Base-by-base conservation (phyloP, 2,113 vertebrate genomes). In the Leptobrachium leishanense region DNA sequence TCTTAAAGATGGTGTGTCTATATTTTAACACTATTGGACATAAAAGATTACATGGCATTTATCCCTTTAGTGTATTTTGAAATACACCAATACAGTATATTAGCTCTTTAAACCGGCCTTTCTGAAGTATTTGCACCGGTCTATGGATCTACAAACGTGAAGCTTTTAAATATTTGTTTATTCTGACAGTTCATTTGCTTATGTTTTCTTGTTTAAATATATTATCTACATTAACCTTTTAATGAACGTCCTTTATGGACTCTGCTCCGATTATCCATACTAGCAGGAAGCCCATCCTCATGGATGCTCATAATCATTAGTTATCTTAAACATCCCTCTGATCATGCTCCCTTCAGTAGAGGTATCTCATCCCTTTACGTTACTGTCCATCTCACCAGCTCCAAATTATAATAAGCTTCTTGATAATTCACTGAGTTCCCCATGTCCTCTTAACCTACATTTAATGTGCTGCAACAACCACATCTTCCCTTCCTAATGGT, bases 161-260 rank as follows among this genome's bases (percentile, higher is more conserved):
- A 46, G 55, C 43, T 46, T 2, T 1, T 74, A 10, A 9, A 64
- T 74, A 74, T 74, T 74, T 74, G 59, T 74, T 31, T 59, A 74
- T 74, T 15, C 20, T 74, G 72, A 65, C 72, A 74, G 62, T 55
- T 20, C 43, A 13, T 13, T 31, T 42, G n/a, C 62, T 39, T 13
- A 13, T 31, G 62, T 64, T 64, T 31, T 5, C 59, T 31, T 62
- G 13, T 13, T 31, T 42, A 9, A 31, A 54, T 39, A 7, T 7
- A 54, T 39, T 31, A 11, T 75, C 20, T 63, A 39, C 46, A 75
- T 75, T 31, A 20, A 64, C 41, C n/a, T 8, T 15, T 64, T 31
- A 31, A 39, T 3, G 62, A 50, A 64, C 6, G 20, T 64, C 55
- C 55, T 59, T n/a, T 41, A 42, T 74, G 72, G 2, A 74, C 4